Conservation (phyloP, 2,797 vertebrate species). For the Arctocebus calabarensis region DNA sequence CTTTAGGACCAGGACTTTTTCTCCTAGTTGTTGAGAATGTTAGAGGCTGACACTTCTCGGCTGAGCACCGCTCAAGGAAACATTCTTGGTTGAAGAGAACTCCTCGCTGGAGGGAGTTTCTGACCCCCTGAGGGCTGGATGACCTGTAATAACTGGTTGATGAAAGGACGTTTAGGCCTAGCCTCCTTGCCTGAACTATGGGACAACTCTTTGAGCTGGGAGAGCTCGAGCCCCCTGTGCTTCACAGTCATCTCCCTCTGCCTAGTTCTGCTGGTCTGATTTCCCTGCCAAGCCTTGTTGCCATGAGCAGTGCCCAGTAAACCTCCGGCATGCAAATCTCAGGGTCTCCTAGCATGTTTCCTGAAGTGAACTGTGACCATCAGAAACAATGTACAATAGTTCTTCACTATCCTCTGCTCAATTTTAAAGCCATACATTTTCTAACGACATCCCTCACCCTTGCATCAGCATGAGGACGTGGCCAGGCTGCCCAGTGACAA, state of each 20-base stretch:
- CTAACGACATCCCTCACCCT: not conserved
- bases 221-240: not conserved
- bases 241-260: not conserved
- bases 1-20: not conserved
- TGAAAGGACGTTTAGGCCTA: not conserved
- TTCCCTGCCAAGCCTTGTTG: not conserved
- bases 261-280: not conserved
- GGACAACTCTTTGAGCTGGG: not conserved
- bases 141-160: not conserved
- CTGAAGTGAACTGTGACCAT: not conserved
- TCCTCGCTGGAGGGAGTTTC: not conserved
- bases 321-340: not conserved
- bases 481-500: not conserved
- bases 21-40: not conserved
- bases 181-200: not conserved
- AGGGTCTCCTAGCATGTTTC: not conserved
- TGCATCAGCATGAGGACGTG: not conserved
- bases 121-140: no score
- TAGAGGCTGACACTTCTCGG: not conserved
- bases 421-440: not conserved
- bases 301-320: not conserved
- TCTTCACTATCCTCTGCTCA: not conserved
- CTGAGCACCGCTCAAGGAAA: not conserved
- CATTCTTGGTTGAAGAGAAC: not conserved
- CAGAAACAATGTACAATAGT: not conserved